Percentiles rank a stretch among this genome's conserved stretches.
phyloP scores from a whole-genome alignment of 2,888 invertebrate species.

The Caenorhabditis japonica region DNA sequence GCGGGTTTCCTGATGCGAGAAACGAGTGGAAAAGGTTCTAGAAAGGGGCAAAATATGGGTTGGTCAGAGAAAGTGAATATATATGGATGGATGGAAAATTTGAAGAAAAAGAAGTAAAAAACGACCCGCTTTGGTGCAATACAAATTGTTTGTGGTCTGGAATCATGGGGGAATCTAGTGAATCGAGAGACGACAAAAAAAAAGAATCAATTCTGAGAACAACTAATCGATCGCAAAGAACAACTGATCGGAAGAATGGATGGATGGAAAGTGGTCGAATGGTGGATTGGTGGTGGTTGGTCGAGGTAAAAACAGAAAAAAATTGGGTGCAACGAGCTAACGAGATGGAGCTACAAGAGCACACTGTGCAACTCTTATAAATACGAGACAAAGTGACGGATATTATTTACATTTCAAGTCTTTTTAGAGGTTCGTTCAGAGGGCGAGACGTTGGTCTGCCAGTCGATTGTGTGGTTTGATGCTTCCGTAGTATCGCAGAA shows the following conservation, averaged over 20 bases:
- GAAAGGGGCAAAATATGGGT: constrained; percentile 39
- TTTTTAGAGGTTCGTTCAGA: constrained; percentile 46
- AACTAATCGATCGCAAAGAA: constrained; percentile 40
- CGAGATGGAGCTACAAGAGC: constrained; percentile 12
- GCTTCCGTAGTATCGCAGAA: constrained; percentile 75
- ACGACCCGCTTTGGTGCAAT: constrained; percentile 27
- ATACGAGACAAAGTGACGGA: constrained; percentile 39
- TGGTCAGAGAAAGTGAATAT: constrained; percentile 45
- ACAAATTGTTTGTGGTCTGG: constrained; percentile 42
- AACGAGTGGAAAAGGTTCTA: constrained; percentile 11
- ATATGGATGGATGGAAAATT: constrained; percentile 12
- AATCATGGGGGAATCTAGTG: constrained; percentile 42
- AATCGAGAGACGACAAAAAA: constrained; percentile 8
- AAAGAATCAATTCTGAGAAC: constrained; percentile 5
- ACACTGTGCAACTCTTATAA: constrained; percentile 24
- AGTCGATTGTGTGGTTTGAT: constrained; percentile 74
- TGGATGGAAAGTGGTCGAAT: constrained; percentile 5
- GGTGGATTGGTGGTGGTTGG: constrained; percentile 7
- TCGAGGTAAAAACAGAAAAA: too few species aligned
- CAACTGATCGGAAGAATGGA: constrained; percentile 14
- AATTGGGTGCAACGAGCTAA: constrained; percentile 32
- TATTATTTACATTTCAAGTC: constrained; percentile 34
- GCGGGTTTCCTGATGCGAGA: constrained; percentile 39
- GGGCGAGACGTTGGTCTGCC: constrained; percentile 60
- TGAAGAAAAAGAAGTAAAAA: constrained; percentile 9